Base-by-base conservation (phyloP, 2,113 vertebrate genomes). In the Pteronura brasiliensis region DNA sequence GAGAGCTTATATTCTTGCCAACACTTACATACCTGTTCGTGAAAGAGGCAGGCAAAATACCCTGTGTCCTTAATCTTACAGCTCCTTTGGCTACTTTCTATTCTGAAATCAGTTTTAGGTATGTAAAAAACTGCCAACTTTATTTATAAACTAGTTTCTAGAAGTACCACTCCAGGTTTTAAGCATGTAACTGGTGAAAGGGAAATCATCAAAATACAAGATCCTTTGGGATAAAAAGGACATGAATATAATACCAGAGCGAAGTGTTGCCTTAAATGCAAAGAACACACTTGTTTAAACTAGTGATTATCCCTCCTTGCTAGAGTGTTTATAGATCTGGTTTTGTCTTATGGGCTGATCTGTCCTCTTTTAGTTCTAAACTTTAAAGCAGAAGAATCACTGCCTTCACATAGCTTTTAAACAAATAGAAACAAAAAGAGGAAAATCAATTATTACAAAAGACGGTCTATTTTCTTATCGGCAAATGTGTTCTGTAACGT, bases 401-500 rank as follows among this genome's bases (percentile, higher is more conserved):
- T 88, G 20, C 4, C 23, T 86, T 85, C 21, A 57, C 71, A 57
- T 89, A 4, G 12, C 36, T 96, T 77, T 93, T 44, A 90, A 95
- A 88, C 25, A 95, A 97, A 76, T 12, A 71, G 52, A 63, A 94
- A 31, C 25, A 67, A 72, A 93, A 85, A 9, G 13, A 3, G 15
- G 11, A 8, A 42, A 55, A 72, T 74, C 9, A 85, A 77, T 95
- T 49, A 12, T 55, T 79, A 88, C 12, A 71, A 93, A 93, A 81
- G 69, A 92, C 20, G 39, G 42, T 71, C 44, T n/a, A 39, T 88
- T 88, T 79, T 77, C 34, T 95, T 80, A 71, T 86, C 91, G 44
- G 77, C 47, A 93, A 95, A 79, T n/a, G 49, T 6, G 52, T 95
- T 89, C 88, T 89, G 18, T 95, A 96, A 97, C 55, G 86, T 97